Evolutionary conservation across 2,797 vertebrate species (phyloP).

Genomic region (Acanthopagrus latus): DNA sequence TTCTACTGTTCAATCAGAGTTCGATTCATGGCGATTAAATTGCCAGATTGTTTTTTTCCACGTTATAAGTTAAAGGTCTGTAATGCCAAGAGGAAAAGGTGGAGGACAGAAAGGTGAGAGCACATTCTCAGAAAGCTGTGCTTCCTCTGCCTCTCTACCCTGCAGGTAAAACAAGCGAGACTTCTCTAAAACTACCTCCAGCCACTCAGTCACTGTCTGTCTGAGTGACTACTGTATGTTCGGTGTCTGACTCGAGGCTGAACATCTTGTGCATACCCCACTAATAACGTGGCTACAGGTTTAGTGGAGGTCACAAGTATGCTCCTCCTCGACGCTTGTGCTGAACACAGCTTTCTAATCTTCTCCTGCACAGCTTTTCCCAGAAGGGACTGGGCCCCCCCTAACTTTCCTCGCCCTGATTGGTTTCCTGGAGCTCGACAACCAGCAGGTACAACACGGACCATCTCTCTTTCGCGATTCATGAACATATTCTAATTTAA

Average conservation of each 20-base stretch:
- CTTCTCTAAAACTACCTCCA: slow-evolving; percentile 28
- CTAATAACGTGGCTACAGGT: slow-evolving; percentile 47
- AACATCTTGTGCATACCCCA: slow-evolving; percentile 67
- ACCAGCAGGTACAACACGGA: slow-evolving; percentile 82
- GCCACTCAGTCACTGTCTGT: slow-evolving; percentile 30
- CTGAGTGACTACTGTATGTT: slow-evolving; percentile 52
- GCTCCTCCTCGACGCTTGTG: slow-evolving; percentile 60
- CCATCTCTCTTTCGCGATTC: slow-evolving; percentile 7
- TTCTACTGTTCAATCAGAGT: slow-evolving; percentile 33
- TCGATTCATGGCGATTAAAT: slow-evolving; percentile 16
- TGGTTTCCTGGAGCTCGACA: slow-evolving; percentile 83
- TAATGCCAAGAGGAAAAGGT: slow-evolving; percentile 20
- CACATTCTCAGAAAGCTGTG: slow-evolving; percentile 16
- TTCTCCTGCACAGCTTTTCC: slow-evolving; percentile 81
- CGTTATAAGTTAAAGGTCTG: background rate
- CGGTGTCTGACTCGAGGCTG: slow-evolving; percentile 57
- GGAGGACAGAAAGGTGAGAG: slow-evolving; percentile 14
- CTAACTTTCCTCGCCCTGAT: slow-evolving; percentile 79
- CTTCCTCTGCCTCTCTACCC: slow-evolving; percentile 24
- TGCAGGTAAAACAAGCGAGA: slow-evolving; percentile 21
- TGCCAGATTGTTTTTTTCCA: slow-evolving; percentile 12
- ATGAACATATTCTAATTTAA: slow-evolving; percentile 3
- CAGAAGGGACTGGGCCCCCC: slow-evolving; percentile 85
- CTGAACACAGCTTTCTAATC: slow-evolving; percentile 77
- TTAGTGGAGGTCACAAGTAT: slow-evolving; percentile 70